Base-by-base conservation (phyloP, 2,888 invertebrate genomes). In the Tiliacea aurago region DNA sequence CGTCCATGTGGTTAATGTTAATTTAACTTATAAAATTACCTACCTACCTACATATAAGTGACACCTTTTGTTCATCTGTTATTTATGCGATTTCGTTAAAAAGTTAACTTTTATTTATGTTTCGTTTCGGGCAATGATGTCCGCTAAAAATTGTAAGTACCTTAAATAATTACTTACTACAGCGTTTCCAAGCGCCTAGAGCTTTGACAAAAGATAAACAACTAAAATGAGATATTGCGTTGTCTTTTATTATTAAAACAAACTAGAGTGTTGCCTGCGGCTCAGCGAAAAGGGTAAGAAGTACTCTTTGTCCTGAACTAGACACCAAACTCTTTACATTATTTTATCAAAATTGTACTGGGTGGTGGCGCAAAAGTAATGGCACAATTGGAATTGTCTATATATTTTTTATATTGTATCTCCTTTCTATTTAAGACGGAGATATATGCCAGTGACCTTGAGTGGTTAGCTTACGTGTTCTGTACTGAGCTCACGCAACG, bases 191-290 rank as follows among this genome's bases (percentile, higher is more conserved):
- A 73, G 33, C 11, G 20, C 49, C n/a, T n/a, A n/a, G n/a, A 62
- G 20, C 53, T 28, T 9, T 37, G 41, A 47, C 28, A 7, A 33
- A 53, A 55, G 10, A 41, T 47, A 33, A 41, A 56, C 28, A 74
- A 55, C 37, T 28, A 47, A 64, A 64, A 55, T 28, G 18, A 64
- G 37, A 47, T n/a, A 55, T 73, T 64, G 28, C 37, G 0, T 23
- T 37, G 28, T 41, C 0, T 28, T 45, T 47, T 62, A n/a, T 73
- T 58, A 11, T 4, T 49, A 43, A 13, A 73, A 18, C 5, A 47
- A 18, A 73, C 28, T 55, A 18, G 55, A 73, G 15, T 20, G 18
- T 6, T 49, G 28, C 55, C 28, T 64, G 41, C 28, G 73, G 74
- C 55, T 55, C 18, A 20, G 37, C 2, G 6, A 41, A 64, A 55